Evolutionary conservation across 92 coral and sea anemone genomes (phyloP), one percentile per base, ranked within the genome.

Genomic region (Pocillopora meandrina): DNA sequence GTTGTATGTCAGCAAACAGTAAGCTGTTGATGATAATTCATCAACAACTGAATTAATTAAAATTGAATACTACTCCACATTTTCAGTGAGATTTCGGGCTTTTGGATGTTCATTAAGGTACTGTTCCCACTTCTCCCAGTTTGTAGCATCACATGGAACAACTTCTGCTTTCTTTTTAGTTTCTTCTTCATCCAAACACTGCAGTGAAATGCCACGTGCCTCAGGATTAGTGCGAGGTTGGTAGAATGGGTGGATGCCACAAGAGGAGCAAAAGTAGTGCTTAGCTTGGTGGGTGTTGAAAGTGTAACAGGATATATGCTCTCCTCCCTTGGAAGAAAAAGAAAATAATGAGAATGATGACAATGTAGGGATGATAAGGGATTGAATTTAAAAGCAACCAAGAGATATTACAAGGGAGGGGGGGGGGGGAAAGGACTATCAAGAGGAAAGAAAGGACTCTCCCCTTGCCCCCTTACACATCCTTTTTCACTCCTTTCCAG

Each of bases 221-320:
- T 95, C 88, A 0, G 92, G 94, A 68, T 93, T 90, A 33, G 98
- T 93, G 61, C 98, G 95, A 82, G 98, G 98, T 1, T 83, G 79
- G 73, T 95, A 95, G 82, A 95, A 95, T 82, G 97, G 86, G 62
- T 95, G 98, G 57, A 95, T 93, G 9, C 98, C 98, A 91, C 98
- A 95, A 1, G 97, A 91, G 82, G 86, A 91, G 76, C 98, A 95
- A 68, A 95, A 95, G 75, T 87, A 68, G 80, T 95, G 98, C 76
- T 95, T 89, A n/a, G 98, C 97, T 34, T 75, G 63, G 74, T 91
- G 98, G 13, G 93, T 89, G 81, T 95, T 93, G 80, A 83, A 95
- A 10, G 94, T 93, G 86, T 95, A 95, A 79, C 98, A 95, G 3
- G 95, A 74, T n/a, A 95, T 91, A 67, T 95, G 88, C 36, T 89